Conservation (phyloP, 92 coral and sea anemone species). For the Paramuricea clavata region DNA sequence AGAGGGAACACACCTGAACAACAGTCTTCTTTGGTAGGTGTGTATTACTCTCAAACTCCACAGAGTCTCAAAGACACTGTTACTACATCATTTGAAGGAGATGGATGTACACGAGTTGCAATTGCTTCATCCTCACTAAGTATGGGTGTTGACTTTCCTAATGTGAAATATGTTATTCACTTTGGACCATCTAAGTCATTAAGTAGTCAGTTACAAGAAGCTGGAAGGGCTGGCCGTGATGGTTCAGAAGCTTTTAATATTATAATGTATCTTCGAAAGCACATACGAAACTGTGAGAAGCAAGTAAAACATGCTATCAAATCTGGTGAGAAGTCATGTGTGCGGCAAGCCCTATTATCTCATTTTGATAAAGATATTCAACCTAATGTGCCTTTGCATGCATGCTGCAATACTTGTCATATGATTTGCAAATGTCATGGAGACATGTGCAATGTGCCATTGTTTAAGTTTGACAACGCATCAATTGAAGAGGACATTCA, state of each 20-base stretch:
- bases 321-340: constrained; percentile 5
- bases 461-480: constrained; percentile 2
- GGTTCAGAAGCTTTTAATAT: constrained; percentile 30
- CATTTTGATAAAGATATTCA: constrained; percentile 24
- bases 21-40: constrained; percentile 33
- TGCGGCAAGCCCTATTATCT: constrained; percentile 5
- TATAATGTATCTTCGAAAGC: constrained; percentile 33
- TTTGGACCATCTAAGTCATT: constrained; percentile 50
- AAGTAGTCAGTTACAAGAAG: constrained; percentile 36
- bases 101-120: constrained; percentile 48
- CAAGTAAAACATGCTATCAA: constrained; percentile 19
- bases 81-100: constrained; percentile 35
- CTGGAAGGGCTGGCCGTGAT: constrained; percentile 56
- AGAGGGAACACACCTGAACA: constrained; percentile 14
- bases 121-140: constrained; percentile 45
- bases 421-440: constrained; percentile 20
- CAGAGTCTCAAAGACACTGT: constrained; percentile 41
- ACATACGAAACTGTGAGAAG: constrained; percentile 27
- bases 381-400: constrained; percentile 22
- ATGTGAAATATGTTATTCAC: constrained; percentile 54
- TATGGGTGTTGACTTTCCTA: constrained; percentile 50
- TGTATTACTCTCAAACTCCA: constrained; percentile 47
- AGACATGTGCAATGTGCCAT: neutral
- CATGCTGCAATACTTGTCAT: constrained; percentile 49
- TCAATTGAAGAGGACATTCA: neutral